phyloP scores from a whole-genome alignment of 2,797 vertebrate genomes.

The Acanthiza pusilla region DNA sequence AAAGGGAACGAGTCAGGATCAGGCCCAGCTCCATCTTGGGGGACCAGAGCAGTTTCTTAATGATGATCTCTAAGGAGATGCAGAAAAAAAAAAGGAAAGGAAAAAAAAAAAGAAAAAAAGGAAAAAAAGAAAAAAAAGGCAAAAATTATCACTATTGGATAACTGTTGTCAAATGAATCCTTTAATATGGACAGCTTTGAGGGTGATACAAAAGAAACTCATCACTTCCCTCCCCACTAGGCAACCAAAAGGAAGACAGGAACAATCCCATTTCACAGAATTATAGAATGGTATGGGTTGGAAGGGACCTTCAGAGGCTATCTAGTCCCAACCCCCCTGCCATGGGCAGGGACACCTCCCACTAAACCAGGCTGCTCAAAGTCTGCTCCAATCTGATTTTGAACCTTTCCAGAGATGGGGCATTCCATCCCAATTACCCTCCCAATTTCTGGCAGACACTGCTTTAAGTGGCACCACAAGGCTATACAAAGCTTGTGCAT shows the following conservation, averaged over 20 bases:
- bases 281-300: not conserved
- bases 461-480: not conserved
- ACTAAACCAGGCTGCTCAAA: not conserved
- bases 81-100: not conserved
- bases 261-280: not conserved
- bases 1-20: not conserved
- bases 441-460: not conserved
- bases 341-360: not conserved
- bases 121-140: not conserved
- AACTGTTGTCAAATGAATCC: not conserved
- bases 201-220: not conserved
- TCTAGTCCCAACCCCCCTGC: accelerated
- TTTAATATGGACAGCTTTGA: not conserved
- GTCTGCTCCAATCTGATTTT: not conserved
- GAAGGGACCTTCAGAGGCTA: not conserved
- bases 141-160: not conserved
- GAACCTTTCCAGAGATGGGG: not conserved
- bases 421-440: not conserved
- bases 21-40: not conserved
- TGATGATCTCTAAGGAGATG: accelerated
- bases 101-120: not conserved
- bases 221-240: not conserved
- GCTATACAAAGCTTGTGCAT: accelerated
- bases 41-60: not conserved
- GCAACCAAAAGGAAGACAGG: not conserved